Percentiles rank a stretch among this genome's conserved stretches.
Conservation (phyloP, 2,888 invertebrate species). For the Eledone cirrhosa region DNA sequence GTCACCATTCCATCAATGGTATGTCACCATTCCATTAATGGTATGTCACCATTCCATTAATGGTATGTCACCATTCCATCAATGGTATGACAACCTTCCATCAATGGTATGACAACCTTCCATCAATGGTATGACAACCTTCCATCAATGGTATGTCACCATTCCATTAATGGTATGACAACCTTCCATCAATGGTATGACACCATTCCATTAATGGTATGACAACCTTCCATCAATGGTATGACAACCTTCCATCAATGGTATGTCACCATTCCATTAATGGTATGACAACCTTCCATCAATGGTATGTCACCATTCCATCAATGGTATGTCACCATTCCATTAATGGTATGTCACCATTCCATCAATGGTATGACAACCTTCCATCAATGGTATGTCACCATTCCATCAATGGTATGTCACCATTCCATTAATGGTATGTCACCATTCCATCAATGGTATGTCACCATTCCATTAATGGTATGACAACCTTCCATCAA, state of each 20-base stretch:
- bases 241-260: no score
- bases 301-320: constrained; percentile 72
- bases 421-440: constrained; percentile 71
- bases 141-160: constrained; percentile 75
- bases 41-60: constrained; percentile 70
- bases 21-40: constrained; percentile 68
- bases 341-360: constrained; percentile 72
- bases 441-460: constrained; percentile 71
- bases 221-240: no score
- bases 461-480: constrained; percentile 59
- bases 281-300: no score
- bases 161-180: no score
- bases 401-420: constrained; percentile 72
- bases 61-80: constrained; percentile 70
- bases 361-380: no score
- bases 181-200: constrained; percentile 74
- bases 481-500: no score
- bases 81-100: no score
- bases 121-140: no score
- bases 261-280: constrained; percentile 69
- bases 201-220: neutral
- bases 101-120: no score
- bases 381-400: constrained; percentile 72
- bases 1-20: constrained; percentile 71
- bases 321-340: constrained; percentile 72